phyloP scores from a whole-genome alignment of 2,797 vertebrate genomes.

The Phataginus tricuspis region DNA sequence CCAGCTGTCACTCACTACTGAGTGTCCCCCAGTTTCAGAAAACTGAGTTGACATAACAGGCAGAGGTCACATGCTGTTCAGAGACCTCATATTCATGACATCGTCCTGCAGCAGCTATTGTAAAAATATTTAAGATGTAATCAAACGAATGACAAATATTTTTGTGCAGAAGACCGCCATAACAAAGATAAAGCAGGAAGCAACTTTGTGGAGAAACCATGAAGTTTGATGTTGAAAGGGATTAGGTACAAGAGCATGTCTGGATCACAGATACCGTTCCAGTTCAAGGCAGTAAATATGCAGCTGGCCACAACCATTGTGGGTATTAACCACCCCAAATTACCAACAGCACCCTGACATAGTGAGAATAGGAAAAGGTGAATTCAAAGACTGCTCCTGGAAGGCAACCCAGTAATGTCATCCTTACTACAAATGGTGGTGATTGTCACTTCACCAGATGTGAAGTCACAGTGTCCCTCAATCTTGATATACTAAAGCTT shows the following conservation, averaged over 20 bases:
- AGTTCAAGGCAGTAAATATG: neutral
- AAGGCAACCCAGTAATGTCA: neutral
- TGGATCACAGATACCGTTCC: neutral
- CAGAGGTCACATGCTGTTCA: neutral
- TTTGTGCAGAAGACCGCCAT: neutral
- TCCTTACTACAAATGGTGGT: neutral
- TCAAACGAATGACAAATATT: neutral
- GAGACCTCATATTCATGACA: neutral
- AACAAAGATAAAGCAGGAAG: neutral
- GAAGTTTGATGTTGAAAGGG: neutral
- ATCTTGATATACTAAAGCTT: neutral
- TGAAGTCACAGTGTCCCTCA: neutral
- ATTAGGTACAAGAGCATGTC: neutral
- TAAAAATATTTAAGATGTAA: neutral
- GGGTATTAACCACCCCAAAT: neutral
- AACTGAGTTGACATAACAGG: rapidly evolving
- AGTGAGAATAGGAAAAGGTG: neutral
- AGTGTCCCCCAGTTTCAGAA: neutral
- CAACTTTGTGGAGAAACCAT: neutral
- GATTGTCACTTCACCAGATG: neutral
- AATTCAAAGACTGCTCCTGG: neutral
- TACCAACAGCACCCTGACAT: neutral
- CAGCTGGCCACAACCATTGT: neutral
- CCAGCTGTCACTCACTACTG: neutral
- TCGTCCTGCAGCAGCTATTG: neutral